Evolutionary conservation across 2,797 vertebrate genomes (phyloP).

Genomic region (Ceryle rudis): DNA sequence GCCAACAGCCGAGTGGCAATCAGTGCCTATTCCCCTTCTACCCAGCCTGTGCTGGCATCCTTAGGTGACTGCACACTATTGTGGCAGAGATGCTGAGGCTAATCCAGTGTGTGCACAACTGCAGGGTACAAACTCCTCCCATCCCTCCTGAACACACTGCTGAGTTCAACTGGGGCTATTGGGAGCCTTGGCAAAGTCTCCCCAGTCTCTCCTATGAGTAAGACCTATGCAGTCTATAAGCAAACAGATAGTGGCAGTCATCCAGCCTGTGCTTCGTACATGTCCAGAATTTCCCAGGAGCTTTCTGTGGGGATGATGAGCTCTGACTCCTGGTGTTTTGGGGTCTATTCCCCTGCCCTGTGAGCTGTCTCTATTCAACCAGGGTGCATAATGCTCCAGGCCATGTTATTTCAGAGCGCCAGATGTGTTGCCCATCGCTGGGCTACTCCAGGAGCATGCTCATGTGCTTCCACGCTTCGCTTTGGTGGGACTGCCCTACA

Average conservation of each 20-base stretch:
- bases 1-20: rapidly evolving
- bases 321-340: background rate
- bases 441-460: background rate
- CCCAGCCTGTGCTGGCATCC: background rate
- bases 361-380: background rate
- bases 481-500: rapidly evolving
- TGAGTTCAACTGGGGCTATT: rapidly evolving
- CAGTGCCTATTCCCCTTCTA: background rate
- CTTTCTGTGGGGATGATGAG: background rate
- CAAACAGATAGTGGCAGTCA: rapidly evolving
- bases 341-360: background rate
- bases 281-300: rapidly evolving
- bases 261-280: background rate
- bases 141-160: rapidly evolving
- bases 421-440: background rate
- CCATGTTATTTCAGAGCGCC: background rate
- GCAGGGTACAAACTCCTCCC: rapidly evolving
- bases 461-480: rapidly evolving
- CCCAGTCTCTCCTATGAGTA: background rate
- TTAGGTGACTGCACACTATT: rapidly evolving
- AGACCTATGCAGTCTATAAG: background rate
- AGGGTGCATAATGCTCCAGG: rapidly evolving
- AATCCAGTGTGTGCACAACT: rapidly evolving
- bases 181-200: background rate
- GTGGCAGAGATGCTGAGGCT: background rate